phyloP scores from a whole-genome alignment of 2,113 vertebrate genomes.

The Dascyllus trimaculatus region DNA sequence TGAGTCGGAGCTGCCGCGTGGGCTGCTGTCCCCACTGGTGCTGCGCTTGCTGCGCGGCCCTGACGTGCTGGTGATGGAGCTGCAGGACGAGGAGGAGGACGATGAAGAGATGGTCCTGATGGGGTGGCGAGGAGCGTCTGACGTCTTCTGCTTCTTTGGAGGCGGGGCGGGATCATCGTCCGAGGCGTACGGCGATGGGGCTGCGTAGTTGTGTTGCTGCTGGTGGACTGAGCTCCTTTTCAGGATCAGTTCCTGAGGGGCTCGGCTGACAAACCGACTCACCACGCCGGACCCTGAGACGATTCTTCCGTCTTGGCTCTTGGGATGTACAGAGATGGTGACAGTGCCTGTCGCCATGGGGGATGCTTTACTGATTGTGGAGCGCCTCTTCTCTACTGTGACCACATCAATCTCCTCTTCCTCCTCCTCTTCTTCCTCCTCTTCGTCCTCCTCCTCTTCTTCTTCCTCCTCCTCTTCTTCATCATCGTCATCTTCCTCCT shows the following conservation, averaged over 20 bases:
- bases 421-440: slow-evolving; percentile 91
- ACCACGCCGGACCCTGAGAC: slow-evolving; percentile 61
- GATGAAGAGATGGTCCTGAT: slow-evolving; percentile 79
- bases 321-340: slow-evolving; percentile 72
- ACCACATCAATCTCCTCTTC: slow-evolving; percentile 98
- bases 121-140: slow-evolving; percentile 83
- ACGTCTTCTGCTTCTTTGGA: slow-evolving; percentile 88
- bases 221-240: slow-evolving; percentile 96
- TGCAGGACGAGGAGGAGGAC: slow-evolving; percentile 69
- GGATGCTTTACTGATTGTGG: slow-evolving; percentile 85
- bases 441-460: slow-evolving; percentile 88
- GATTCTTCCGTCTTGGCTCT: slow-evolving; percentile 74
- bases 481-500: slow-evolving; percentile 83
- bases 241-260: slow-evolving; percentile 90
- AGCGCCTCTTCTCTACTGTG: slow-evolving; percentile 93
- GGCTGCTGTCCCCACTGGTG: slow-evolving; percentile 87
- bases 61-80: slow-evolving; percentile 41
- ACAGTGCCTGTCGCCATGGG: slow-evolving; percentile 64
- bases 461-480: slow-evolving; percentile 63
- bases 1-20: slow-evolving; percentile 90
- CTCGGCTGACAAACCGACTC: slow-evolving; percentile 81
- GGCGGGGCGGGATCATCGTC: slow-evolving; percentile 88
- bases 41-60: slow-evolving; percentile 86
- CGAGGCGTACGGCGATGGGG: slow-evolving; percentile 93
- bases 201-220: slow-evolving; percentile 98